These are phyloP conservation scores for Nettapus auritus DNA, from an alignment of 2,113 vertebrate species.

Conservation along the genomic window DNA sequence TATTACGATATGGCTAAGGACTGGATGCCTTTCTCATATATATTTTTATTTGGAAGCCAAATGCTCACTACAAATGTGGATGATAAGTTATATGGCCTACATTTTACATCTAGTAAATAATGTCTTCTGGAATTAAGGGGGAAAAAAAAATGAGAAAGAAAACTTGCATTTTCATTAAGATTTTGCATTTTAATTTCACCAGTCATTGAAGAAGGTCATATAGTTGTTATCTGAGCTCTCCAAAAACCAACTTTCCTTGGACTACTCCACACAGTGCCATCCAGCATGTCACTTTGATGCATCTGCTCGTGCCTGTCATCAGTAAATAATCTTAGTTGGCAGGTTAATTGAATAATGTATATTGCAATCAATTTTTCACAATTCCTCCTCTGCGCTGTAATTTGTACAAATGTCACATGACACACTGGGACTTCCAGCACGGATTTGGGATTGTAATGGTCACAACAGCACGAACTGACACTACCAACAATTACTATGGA, in stretches of 20 bases:
- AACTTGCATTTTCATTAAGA: neutral
- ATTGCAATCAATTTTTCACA: constrained; percentile 37
- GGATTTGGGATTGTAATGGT: neutral
- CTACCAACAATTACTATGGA: neutral
- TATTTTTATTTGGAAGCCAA: neutral
- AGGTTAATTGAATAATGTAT: constrained; percentile 33
- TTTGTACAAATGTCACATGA: neutral
- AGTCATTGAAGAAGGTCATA: neutral
- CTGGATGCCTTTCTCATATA: neutral
- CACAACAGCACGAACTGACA: neutral
- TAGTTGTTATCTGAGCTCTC: neutral
- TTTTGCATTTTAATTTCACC: neutral
- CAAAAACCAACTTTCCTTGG: neutral
- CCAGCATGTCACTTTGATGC: neutral
- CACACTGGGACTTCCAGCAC: neutral
- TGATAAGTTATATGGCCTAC: neutral
- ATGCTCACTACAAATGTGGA: neutral
- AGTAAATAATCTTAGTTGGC: constrained; percentile 25
- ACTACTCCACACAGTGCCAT: neutral
- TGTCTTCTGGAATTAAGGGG: neutral
- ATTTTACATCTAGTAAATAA: neutral
- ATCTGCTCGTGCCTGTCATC: neutral
- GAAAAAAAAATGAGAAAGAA: neutral
- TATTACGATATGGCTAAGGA: neutral
- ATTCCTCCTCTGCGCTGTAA: constrained; percentile 7